phyloP scores from a whole-genome alignment of 2,888 invertebrate species.

The Hypolimnas misippus region DNA sequence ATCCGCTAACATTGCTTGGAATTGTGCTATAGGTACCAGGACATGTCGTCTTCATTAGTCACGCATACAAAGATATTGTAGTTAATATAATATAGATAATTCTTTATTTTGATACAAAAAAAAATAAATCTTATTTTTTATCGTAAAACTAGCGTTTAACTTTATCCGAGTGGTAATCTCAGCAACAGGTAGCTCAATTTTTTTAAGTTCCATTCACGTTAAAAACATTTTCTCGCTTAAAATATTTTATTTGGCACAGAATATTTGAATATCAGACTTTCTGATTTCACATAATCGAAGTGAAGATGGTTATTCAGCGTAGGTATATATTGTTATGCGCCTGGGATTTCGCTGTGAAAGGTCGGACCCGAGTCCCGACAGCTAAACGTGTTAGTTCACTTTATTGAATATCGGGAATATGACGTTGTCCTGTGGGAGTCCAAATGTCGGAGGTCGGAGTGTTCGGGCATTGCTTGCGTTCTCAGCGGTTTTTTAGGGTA shows the following conservation, averaged over 20 bases:
- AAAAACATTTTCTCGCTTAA: neutral
- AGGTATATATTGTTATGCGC: conserved; percentile 61
- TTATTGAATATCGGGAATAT: conserved; percentile 77
- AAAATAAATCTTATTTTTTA: too few species aligned
- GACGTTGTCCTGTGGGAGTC: conserved; percentile 62
- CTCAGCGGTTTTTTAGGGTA: conserved; percentile 62
- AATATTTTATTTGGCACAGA: neutral
- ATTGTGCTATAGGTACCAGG: too few species aligned
- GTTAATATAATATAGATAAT: too few species aligned
- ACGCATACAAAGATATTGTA: too few species aligned
- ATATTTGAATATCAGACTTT: conserved; percentile 58
- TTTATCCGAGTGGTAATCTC: too few species aligned
- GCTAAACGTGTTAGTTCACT: conserved; percentile 74
- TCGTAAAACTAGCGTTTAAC: too few species aligned
- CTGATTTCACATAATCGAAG: conserved; percentile 53
- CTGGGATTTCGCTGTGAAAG: conserved; percentile 63
- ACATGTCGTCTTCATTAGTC: too few species aligned
- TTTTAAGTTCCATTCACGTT: too few species aligned
- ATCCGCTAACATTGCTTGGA: too few species aligned
- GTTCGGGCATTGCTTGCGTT: conserved; percentile 61
- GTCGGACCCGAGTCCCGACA: conserved; percentile 53
- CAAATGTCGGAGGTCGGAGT: conserved; percentile 58
- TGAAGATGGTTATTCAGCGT: conserved; percentile 45
- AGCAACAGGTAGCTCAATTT: too few species aligned
- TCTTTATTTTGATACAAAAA: too few species aligned